Evolutionary conservation across 2,888 invertebrate species (phyloP).

Genomic region (Osmoderma eremita): DNA sequence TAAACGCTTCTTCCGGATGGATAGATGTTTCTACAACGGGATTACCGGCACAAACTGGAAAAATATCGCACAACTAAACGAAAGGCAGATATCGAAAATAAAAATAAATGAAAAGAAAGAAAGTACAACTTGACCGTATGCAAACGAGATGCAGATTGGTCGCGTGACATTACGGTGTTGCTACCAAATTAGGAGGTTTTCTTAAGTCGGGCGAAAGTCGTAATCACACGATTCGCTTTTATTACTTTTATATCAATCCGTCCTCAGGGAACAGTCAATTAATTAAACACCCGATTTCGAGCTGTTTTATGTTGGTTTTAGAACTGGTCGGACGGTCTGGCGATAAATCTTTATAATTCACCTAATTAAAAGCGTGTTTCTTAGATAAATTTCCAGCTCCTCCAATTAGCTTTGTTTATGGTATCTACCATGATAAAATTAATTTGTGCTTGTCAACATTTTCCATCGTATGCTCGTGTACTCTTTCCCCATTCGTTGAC

Average conservation of each 20-base stretch:
- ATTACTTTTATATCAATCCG: slow-evolving; percentile 17
- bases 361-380: slow-evolving; percentile 36
- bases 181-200: slow-evolving; percentile 42
- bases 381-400: slow-evolving; percentile 35
- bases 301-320: slow-evolving; percentile 25
- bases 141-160: slow-evolving; percentile 39
- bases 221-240: slow-evolving; percentile 39
- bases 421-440: slow-evolving; percentile 28
- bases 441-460: slow-evolving; percentile 26
- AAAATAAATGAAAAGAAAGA: slow-evolving; percentile 4
- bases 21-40: too few species aligned
- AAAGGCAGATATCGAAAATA: background rate
- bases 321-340: slow-evolving; percentile 2
- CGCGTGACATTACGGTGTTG: slow-evolving; percentile 34
- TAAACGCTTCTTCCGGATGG: too few species aligned
- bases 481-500: too few species aligned
- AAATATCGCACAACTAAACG: background rate
- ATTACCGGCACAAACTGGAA: too few species aligned
- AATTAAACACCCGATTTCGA: slow-evolving; percentile 31
- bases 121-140: background rate
- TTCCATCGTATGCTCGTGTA: background rate
- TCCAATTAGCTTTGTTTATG: slow-evolving; percentile 35
- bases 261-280: slow-evolving; percentile 3
- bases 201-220: slow-evolving; percentile 41
- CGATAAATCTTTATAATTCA: slow-evolving; percentile 32